Conservation (phyloP, 2,113 vertebrate genomes). For the Falcunculus frontatus region DNA sequence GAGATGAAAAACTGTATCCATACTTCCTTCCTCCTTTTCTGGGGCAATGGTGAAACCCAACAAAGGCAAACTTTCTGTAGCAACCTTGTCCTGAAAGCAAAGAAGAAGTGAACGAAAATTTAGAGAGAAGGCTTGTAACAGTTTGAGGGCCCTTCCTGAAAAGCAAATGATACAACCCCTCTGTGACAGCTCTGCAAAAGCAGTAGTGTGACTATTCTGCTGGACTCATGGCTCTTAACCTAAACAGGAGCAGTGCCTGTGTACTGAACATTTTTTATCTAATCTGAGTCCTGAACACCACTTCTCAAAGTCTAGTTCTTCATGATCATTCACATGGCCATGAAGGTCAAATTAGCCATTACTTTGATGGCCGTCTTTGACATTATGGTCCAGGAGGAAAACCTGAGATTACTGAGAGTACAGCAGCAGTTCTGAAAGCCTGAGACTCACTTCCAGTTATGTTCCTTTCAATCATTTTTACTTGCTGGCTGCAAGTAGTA, state of each 20-base stretch:
- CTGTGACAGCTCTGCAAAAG: not conserved
- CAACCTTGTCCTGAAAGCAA: constrained; percentile 86
- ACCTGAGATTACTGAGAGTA: not conserved
- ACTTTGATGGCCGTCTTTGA: not conserved
- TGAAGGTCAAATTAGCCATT: not conserved
- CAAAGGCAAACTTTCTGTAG: constrained; percentile 91
- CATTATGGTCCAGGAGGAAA: not conserved
- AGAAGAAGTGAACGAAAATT: not conserved
- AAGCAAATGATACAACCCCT: not conserved
- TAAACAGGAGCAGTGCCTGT: not conserved
- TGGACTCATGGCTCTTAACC: not conserved
- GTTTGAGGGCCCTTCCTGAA: not conserved
- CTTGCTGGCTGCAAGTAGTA: not conserved
- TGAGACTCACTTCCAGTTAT: not conserved
- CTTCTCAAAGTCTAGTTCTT: not conserved
- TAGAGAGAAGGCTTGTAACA: not conserved
- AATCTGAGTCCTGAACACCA: not conserved
- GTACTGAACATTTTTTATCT: not conserved
- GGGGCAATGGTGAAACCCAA: constrained; percentile 91
- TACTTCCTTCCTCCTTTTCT: constrained; percentile 76
- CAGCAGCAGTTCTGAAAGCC: not conserved
- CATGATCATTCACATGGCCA: not conserved
- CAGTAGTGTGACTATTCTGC: not conserved
- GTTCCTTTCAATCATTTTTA: not conserved
- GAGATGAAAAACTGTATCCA: constrained; percentile 86